Evolutionary conservation across 2,888 invertebrate genomes (phyloP).

Genomic region (Digitonthophagus gazella): DNA sequence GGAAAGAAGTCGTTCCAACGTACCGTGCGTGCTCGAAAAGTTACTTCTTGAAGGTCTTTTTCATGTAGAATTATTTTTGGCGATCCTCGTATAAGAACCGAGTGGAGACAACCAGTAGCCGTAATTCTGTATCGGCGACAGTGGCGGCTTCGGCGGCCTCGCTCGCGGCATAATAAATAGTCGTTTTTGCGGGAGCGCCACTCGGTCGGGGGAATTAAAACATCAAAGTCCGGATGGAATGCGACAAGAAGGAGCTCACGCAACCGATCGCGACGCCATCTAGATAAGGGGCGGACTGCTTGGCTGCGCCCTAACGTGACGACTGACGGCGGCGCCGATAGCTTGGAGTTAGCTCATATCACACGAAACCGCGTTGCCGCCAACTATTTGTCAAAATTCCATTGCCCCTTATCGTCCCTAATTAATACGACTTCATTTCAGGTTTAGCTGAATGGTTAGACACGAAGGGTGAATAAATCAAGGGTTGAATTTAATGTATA

Average conservation of each 20-base stretch:
- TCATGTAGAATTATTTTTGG: neutral
- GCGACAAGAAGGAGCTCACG: constrained; percentile 6
- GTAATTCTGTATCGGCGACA: neutral
- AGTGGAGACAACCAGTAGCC: neutral
- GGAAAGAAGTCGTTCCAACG: neutral
- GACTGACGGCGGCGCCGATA: neutral
- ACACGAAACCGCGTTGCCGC: constrained; percentile 5
- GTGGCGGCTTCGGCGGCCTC: neutral
- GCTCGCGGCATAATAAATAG: neutral
- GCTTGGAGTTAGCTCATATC: neutral
- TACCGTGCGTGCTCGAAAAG: neutral
- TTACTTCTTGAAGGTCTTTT: too few relatives aligned
- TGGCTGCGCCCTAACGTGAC: neutral
- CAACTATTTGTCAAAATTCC: constrained; percentile 28
- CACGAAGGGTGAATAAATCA: neutral
- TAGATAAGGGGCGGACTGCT: constrained; percentile 7
- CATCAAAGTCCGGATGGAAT: constrained; percentile 12
- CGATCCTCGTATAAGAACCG: neutral
- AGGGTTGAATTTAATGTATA: too few relatives aligned
- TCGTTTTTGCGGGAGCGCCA: neutral
- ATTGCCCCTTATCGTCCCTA: constrained; percentile 21
- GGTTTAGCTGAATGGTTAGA: neutral
- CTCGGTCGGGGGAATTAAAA: constrained; percentile 5
- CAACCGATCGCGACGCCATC: constrained; percentile 3
- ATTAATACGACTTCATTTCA: neutral